Evolutionary conservation across 2,113 vertebrate species (phyloP), one percentile per base, ranked within the genome.

Genomic region (Scophthalmus maximus): DNA sequence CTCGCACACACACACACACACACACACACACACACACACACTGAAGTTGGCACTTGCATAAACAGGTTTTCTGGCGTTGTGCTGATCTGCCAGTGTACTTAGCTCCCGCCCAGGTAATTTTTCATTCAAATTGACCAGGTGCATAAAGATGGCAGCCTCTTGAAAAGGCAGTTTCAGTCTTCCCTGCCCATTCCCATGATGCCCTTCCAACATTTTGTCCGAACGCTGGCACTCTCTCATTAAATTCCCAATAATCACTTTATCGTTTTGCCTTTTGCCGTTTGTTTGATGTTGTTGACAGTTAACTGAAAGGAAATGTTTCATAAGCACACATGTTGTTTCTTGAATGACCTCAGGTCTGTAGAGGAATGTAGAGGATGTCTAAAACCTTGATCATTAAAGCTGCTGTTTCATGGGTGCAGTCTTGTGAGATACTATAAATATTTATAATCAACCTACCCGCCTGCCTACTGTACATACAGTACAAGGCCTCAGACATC

Each of bases 101-200:
- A 84, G 68, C 88, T 86, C 57, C 61, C 81, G 83, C 78, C 87
- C 88, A 85, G 87, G 85, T 90, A 73, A 88, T 91, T 88, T 87
- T 84, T 90, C 88, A 91, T 90, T 90, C 88, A 90, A 84, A 91
- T 85, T 82, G 84, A 91, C 78, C 90, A 89, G 90, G 90, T 89
- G 90, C 87, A 84, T 73, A 69, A 88, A 85, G 79, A 88, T 87
- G 90, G 88, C 85, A 84, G 87, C 68, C 67, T 79, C 79, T 75
- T 83, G 78, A 88, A 86, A 86, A 88, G 81, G 62, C 79, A 71
- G 74, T 68, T 80, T 85, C 76, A 73, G 30, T 73, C 71, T 51
- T 70, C 22, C 42, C 61, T 47, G 52, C 77, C 67, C 83, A 47
- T 76, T 36, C 23, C 59, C 52, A 30, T 7, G 18, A 83, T 68